phyloP scores from a whole-genome alignment of 2,797 vertebrate genomes.

The Sebastes minor region DNA sequence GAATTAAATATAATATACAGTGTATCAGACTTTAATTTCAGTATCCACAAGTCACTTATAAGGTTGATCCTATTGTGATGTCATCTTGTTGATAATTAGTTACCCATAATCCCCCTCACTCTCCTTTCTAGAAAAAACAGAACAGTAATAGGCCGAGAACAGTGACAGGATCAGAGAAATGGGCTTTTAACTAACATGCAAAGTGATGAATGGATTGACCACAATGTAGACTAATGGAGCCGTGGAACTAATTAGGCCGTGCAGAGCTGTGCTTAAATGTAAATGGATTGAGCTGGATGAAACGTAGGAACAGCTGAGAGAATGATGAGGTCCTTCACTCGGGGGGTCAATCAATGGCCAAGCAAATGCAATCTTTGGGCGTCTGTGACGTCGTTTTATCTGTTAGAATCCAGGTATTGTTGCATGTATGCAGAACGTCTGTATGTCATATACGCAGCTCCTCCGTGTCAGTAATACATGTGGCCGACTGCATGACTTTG shows the following conservation, averaged over 20 bases:
- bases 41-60: conserved; percentile 9
- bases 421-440: neutral
- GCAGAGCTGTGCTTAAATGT: conserved; percentile 84
- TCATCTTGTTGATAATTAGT: conserved; percentile 57
- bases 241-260: conserved; percentile 84
- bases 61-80: conserved; percentile 28
- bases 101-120: conserved; percentile 59
- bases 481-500: conserved; percentile 65
- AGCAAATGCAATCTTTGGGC: conserved; percentile 55
- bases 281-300: conserved; percentile 82
- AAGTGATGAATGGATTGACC: conserved; percentile 83
- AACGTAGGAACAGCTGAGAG: conserved; percentile 75
- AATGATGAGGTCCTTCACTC: conserved; percentile 79
- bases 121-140: conserved; percentile 29
- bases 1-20: neutral
- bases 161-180: conserved; percentile 75
- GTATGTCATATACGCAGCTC: neutral
- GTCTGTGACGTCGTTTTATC: conserved; percentile 34
- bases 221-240: conserved; percentile 84
- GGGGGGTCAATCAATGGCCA: conserved; percentile 79
- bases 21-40: conserved; percentile 7
- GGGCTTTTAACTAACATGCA: conserved; percentile 80
- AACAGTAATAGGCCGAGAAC: conserved; percentile 65
- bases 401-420: conserved; percentile 1
- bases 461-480: conserved; percentile 17